Evolutionary conservation across 2,797 vertebrate genomes (phyloP), one percentile per base, ranked within the genome.

Genomic region (Pelochelys cantorii): DNA sequence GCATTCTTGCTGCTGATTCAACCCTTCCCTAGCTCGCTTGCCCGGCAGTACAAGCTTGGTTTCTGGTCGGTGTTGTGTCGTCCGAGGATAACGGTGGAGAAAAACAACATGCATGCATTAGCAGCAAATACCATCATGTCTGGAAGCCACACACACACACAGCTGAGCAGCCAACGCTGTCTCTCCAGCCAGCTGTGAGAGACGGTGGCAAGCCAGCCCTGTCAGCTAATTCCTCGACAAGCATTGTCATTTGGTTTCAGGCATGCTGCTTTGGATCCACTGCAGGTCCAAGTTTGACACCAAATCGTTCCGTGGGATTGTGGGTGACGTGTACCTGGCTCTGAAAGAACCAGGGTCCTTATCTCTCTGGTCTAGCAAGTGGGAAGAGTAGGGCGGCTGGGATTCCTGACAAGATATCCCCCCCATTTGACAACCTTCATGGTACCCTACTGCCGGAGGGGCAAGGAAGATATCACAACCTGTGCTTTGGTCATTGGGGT

Each of bases 251-350:
- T 92, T 71, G 81, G 82, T 83, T 92, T 89, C 37, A 68, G 85
- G 15, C 59, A 52, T 65, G 27, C 71, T 4, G 4, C 79, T 87
- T 80, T 92, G 77, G 52, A 84, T 83, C 85, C 37, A 60, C 57
- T 86, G 79, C 59, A 23, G 71, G 84, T 53, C 81, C 71, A 60
- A 37, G 53, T 90, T 10, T 83, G 91, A 93, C 79, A 86, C 37
- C 79, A 85, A 53, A 12, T 86, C 57, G 34, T 84, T 88, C 81
- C 92, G 62, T 68, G 53, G 77, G 77, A 88, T 48, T 74, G 83
- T 83, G 77, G 89, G 75, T 92, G 93, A 92, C 90, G 87, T 3
- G 22, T 92, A 93, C 94, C 93, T 96, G 93, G 90, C 82, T 92
- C n/a, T 14, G 53, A 52, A 57, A 79, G 77, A 31, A 71, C n/a